Base-by-base conservation (phyloP, 2,113 vertebrate genomes). In the Trichechus manatus region DNA sequence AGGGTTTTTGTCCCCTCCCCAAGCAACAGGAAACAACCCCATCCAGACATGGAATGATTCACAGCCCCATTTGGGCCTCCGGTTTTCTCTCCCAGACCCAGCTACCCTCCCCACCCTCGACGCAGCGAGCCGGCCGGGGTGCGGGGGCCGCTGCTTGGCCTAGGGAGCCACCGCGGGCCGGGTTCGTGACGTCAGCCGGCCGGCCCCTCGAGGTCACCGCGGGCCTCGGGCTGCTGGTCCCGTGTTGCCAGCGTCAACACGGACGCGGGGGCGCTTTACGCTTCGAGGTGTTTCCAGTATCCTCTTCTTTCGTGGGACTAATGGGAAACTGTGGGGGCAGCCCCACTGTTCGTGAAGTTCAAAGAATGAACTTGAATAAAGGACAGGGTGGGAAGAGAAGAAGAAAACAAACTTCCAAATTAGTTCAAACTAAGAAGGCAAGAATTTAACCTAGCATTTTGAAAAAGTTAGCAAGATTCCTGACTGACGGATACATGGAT, bases 11-110 rank as follows among this genome's bases (percentile, higher is more conserved):
- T 20, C 27, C 47, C 29, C 64, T 89, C 47, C 74, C 2, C 61
- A 27, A 23, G 78, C 83, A 31, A 42, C 91, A 50, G 89, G 84
- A 86, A 59, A 39, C 39, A 81, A 96, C 91, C 96, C 78, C 56
- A 44, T 75, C 87, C 47, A 59, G 14, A 77, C 50, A 85, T 31
- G 36, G 44, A 68, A 33, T 3, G 93, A 66, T 20, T 75, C 90
- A 14, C 70, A 81, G 75, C n/a, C 56, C 44, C 17, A 7, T 17
- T 39, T 53, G 87, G 81, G 89, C 74, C 42, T 80, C 61, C 15
- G 14, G 79, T 31, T 56, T 89, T 89, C 53, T 68, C 50, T 27
- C 72, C 25, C 70, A 33, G 19, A 31, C 9, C 44, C 80, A 23
- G 74, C 87, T 50, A 70, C 77, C 56, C 36, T 74, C 56, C 72